Conservation (phyloP, 2,888 invertebrate species). For the Gasteruption jaculator region DNA sequence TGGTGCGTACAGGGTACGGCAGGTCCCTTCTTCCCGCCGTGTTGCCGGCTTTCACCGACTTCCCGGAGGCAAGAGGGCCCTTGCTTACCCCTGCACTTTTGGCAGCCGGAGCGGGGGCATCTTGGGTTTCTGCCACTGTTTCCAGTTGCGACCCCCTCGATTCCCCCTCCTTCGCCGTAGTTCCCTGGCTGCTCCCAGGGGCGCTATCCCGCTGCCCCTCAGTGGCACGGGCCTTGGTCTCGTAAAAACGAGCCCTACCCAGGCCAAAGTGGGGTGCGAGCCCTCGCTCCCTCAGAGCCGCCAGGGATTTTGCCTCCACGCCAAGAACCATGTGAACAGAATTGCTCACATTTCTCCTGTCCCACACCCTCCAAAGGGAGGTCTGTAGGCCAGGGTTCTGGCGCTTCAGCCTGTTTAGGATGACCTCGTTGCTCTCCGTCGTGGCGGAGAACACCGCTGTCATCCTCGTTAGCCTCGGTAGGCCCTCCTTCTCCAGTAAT, state of each 20-base stretch:
- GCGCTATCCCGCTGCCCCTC: too few species aligned
- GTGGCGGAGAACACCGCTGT: conserved; percentile 5
- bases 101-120: too few species aligned
- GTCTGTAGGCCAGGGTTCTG: conserved; percentile 21
- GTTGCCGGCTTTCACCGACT: too few species aligned
- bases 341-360: conserved; percentile 12
- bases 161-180: too few species aligned
- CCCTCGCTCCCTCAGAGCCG: neutral
- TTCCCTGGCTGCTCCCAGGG: too few species aligned
- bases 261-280: conserved; percentile 9
- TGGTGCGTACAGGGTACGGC: neutral
- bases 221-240: too few species aligned
- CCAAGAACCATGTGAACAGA: conserved; percentile 18
- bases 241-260: conserved; percentile 10
- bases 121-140: too few species aligned
- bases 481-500: conserved; percentile 1
- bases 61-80: too few species aligned
- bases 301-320: conserved; percentile 14
- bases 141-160: too few species aligned
- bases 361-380: conserved; percentile 20
- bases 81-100: too few species aligned
- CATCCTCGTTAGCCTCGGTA: conserved; percentile 5
- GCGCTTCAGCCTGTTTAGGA: conserved; percentile 15
- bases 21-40: too few species aligned
- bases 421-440: neutral